These are phyloP conservation scores for Maconellicoccus hirsutus DNA, from an alignment of 1,140 invertebrate genomes.

Conservation along the genomic window DNA sequence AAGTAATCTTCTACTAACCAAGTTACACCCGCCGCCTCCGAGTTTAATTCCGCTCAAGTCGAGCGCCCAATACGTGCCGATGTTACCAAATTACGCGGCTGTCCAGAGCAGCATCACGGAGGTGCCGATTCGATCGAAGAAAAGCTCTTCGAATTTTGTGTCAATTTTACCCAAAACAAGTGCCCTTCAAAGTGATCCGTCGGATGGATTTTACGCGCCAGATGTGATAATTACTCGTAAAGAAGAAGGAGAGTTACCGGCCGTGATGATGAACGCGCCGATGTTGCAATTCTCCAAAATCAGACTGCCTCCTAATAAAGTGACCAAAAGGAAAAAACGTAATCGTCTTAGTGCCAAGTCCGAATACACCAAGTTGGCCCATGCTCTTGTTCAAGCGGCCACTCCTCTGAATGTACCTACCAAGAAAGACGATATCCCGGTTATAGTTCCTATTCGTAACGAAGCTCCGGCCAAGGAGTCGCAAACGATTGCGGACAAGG, in stretches of 20 bases:
- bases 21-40: not conserved
- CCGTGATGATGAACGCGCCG: too few species aligned
- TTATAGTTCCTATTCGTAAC: not conserved
- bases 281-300: too few species aligned
- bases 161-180: too few species aligned
- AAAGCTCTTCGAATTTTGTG: too few species aligned
- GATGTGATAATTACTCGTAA: too few species aligned
- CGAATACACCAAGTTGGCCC: not conserved
- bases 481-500: too few species aligned
- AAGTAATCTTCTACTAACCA: not conserved
- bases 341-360: not conserved
- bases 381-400: not conserved
- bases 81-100: not conserved
- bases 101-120: not conserved
- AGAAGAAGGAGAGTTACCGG: too few species aligned
- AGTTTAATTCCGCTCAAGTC: not conserved
- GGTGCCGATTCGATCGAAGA: too few species aligned
- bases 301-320: too few species aligned
- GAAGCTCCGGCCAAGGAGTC: not conserved
- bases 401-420: not conserved
- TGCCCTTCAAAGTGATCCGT: too few species aligned
- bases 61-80: not conserved
- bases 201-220: too few species aligned
- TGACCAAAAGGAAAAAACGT: not conserved
- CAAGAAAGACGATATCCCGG: not conserved